Evolutionary conservation across 2,888 invertebrate species (phyloP).

Genomic region (Heteropelma amictum): DNA sequence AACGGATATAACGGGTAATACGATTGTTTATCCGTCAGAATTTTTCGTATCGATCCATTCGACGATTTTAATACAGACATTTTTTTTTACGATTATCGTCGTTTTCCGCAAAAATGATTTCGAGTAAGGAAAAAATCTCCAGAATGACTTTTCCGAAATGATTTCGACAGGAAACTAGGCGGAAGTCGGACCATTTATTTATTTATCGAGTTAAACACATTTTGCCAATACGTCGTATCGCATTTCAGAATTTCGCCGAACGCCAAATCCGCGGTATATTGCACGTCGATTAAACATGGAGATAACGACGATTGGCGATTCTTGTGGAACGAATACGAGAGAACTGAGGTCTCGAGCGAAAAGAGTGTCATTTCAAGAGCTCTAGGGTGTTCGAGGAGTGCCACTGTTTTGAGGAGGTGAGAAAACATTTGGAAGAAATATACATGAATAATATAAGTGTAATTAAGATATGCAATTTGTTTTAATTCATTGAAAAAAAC

Average conservation of each 20-base stretch:
- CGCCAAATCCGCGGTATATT: slow-evolving; percentile 86
- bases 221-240: neutral
- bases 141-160: no score
- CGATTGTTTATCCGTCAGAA: neutral
- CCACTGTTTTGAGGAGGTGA: slow-evolving; percentile 68
- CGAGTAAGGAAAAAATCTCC: no score
- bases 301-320: slow-evolving; percentile 82
- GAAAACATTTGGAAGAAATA: neutral
- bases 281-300: slow-evolving; percentile 85
- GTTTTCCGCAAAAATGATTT: no score
- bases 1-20: slow-evolving; percentile 42
- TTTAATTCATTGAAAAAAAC: neutral
- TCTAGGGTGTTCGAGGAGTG: slow-evolving; percentile 79
- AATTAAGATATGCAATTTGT: neutral
- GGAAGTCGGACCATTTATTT: no score
- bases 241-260: slow-evolving; percentile 81
- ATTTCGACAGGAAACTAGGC: no score
- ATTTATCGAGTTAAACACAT: neutral
- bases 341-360: slow-evolving; percentile 81
- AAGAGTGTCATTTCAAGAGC: slow-evolving; percentile 78
- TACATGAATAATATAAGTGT: neutral
- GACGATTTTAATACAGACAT: no score
- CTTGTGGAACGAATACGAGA: slow-evolving; percentile 82
- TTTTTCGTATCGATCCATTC: neutral
- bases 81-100: no score